Percentiles rank a stretch among this genome's conserved stretches.
These are phyloP conservation scores for Vandiemenella viatica DNA, from an alignment of 2,888 invertebrate species.

Conservation along the genomic window DNA sequence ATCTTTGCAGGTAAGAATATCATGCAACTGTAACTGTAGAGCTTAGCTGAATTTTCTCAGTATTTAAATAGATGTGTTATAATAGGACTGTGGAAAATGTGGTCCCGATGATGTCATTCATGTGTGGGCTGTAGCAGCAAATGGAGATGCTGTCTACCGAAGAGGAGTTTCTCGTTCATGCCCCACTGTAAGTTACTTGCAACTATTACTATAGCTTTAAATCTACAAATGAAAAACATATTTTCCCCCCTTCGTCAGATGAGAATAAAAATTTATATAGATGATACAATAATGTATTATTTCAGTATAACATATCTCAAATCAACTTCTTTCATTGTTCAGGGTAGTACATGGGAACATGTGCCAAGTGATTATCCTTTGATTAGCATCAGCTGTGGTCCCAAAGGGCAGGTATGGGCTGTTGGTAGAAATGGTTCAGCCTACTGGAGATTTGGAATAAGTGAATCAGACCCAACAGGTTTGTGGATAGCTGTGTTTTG, in stretches of 20 bases:
- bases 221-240: too few relatives aligned
- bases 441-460: slow-evolving; percentile 64
- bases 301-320: background rate
- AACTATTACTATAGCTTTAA: too few relatives aligned
- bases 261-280: too few relatives aligned
- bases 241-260: too few relatives aligned
- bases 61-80: too few relatives aligned
- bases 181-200: slow-evolving; percentile 50
- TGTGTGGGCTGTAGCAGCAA: slow-evolving; percentile 74
- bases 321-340: slow-evolving; percentile 11
- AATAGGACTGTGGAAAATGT: background rate
- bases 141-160: slow-evolving; percentile 73
- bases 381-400: slow-evolving; percentile 56
- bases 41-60: too few relatives aligned
- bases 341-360: slow-evolving; percentile 68
- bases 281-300: background rate
- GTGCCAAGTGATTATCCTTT: slow-evolving; percentile 67
- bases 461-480: slow-evolving; percentile 46
- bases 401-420: slow-evolving; percentile 62
- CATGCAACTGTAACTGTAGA: too few relatives aligned
- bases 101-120: slow-evolving; percentile 27
- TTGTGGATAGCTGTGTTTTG: too few relatives aligned
- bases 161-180: slow-evolving; percentile 57
- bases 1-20: slow-evolving; percentile 52
- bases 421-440: slow-evolving; percentile 74